Base-by-base conservation (phyloP, 2,888 invertebrate species). In the Catocala sponsa region DNA sequence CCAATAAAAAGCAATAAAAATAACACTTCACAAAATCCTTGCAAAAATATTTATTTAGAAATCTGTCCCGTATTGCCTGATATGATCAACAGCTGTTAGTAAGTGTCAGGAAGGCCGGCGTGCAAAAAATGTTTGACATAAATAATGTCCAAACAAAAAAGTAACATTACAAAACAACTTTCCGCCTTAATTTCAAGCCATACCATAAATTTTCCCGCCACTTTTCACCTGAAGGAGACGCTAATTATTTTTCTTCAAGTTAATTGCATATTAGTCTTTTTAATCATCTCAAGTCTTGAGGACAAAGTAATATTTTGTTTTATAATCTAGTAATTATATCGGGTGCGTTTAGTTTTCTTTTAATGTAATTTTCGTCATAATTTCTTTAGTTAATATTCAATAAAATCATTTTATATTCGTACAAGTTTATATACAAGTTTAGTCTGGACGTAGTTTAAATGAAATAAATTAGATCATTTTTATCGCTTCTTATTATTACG, bases 241-340 rank as follows among this genome's bases (percentile, higher is more conserved):
- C 71, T 68, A 63, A 74, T 79, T 77, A 75, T 68, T 70, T 70
- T 69, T 64, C 65, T 69, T 64, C 65, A 35, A 13, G 44, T 46
- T 42, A 52, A 41, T 52, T 52, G 42, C 35, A 38, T 50, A 9
- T 50, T 52, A 42, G 35, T 13, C 50, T 52, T 42, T 42, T 52
- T 52, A 52, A 52, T 52, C 41, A 52, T 52, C 15, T 52, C n/a
- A n/a, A 32, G 32, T 25, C 35, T 13, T 11, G 1, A 47, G 13
- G 47, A 44, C 13, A 44, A 44, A 12, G 13, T 47, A 13, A 50
- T 9, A 25, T 10, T 12, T 38, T 10, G 7, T n/a, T 38, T 2
- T 38, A 35, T 38, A 35, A 11, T 33, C n/a, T 6, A 6, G 11
- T 49, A 49, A 49, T 49, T 49, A 49, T 50, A 13, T 38, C 38